Conservation (phyloP, 2,888 invertebrate genomes). For the Pelosia muscerda region DNA sequence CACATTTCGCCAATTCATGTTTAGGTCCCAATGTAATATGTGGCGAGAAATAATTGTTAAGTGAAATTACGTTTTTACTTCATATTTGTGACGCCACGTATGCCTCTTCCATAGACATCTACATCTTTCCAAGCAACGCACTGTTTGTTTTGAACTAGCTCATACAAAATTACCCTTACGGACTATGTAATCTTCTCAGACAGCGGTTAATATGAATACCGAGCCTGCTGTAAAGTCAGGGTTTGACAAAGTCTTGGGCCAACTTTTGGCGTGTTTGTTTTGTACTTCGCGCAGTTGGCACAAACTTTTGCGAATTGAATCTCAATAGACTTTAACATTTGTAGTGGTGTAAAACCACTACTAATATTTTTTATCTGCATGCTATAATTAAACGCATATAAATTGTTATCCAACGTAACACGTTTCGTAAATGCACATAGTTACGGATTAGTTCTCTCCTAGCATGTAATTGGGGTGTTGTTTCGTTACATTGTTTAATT, state of each 20-base stretch:
- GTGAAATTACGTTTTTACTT: no score
- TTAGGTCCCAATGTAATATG: no score
- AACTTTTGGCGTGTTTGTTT: constrained; percentile 62
- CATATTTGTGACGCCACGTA: background rate
- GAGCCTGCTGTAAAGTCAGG: constrained; percentile 60
- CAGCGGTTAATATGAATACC: constrained; percentile 70
- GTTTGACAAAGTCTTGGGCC: constrained; percentile 59
- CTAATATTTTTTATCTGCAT: no score
- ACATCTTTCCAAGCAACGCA: constrained; percentile 27
- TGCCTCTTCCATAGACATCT: constrained; percentile 50
- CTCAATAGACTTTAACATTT: constrained; percentile 55
- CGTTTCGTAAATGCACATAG: no score
- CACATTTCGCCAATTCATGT: no score
- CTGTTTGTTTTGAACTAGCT: constrained; percentile 65
- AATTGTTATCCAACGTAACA: no score
- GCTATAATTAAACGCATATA: no score
- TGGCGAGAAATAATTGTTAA: no score
- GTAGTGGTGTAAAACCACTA: no score
- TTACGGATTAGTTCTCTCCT: no score
- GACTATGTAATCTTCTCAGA: constrained; percentile 68
- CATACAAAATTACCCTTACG: constrained; percentile 68
- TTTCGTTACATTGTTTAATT: no score
- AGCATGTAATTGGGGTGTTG: no score
- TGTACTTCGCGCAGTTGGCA: constrained; percentile 45
- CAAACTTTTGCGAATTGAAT: constrained; percentile 58